phyloP scores from a whole-genome alignment of 2,113 vertebrate species.

The Anolis carolinensis region DNA sequence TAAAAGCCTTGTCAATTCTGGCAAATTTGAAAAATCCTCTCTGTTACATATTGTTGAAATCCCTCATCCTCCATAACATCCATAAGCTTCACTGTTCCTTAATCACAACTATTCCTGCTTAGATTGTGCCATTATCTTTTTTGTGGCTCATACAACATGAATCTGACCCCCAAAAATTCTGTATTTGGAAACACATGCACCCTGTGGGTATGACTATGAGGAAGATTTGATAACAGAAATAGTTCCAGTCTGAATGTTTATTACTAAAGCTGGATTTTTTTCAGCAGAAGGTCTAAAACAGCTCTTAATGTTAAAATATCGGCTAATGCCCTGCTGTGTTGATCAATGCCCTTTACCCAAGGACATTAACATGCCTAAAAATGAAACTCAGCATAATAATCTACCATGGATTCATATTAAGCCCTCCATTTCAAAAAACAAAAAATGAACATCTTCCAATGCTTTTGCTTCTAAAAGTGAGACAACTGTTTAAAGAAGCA shows the following conservation, averaged over 20 bases:
- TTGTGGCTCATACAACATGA: background rate
- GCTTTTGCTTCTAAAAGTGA: slow-evolving; percentile 17
- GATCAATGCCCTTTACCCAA: background rate
- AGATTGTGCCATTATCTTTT: background rate
- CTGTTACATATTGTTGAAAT: too few species aligned
- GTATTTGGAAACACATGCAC: background rate
- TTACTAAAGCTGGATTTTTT: background rate
- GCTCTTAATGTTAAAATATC: background rate
- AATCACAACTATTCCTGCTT: background rate
- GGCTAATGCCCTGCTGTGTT: background rate
- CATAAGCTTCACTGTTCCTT: background rate
- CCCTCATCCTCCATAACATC: too few species aligned
- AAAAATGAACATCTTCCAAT: background rate
- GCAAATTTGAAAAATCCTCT: too few species aligned
- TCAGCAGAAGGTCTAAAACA: background rate
- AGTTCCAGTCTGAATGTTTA: background rate
- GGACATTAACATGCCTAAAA: background rate
- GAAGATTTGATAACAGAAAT: background rate
- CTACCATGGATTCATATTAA: background rate
- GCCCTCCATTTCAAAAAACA: background rate
- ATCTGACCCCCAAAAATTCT: background rate
- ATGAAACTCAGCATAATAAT: background rate
- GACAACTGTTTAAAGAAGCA: slow-evolving; percentile 29
- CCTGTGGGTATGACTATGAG: background rate
- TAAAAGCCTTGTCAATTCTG: too few species aligned